Evolutionary conservation across 1,140 invertebrate genomes (phyloP).

Genomic region (Dendrolimus kikuchii): DNA sequence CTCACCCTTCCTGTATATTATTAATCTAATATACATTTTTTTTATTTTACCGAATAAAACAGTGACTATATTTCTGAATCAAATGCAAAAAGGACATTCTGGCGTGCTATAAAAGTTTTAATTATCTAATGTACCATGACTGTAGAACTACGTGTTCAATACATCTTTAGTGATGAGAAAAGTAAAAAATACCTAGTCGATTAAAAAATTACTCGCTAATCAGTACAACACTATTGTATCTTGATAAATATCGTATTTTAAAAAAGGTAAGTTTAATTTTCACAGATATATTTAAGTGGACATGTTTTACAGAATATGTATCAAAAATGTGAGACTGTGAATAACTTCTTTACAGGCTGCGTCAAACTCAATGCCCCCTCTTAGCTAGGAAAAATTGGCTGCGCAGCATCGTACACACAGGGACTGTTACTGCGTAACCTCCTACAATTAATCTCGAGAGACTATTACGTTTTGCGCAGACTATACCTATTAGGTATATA

Average conservation of each 20-base stretch:
- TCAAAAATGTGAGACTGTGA: too few species aligned
- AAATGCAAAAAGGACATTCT: conserved; percentile 41
- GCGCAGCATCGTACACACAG: too few species aligned
- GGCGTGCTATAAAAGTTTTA: conserved; percentile 51
- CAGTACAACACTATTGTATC: conserved; percentile 41
- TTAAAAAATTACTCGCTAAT: conserved; percentile 45
- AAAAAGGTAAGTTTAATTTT: too few species aligned
- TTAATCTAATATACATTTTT: conserved; percentile 33
- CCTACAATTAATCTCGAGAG: too few species aligned
- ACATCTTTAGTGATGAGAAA: conserved; percentile 14
- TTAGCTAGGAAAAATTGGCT: too few species aligned
- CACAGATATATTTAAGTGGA: too few species aligned
- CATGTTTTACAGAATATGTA: too few species aligned
- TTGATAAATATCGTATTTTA: conserved; percentile 16
- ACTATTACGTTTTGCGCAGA: too few species aligned
- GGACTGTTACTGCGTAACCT: too few species aligned
- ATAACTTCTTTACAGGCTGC: too few species aligned
- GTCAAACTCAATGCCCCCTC: too few species aligned
- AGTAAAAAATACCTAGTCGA: conserved; percentile 22
- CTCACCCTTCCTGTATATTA: conserved; percentile 10
- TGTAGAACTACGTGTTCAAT: conserved; percentile 42
- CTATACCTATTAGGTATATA: too few species aligned
- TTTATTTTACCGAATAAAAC: conserved; percentile 30
- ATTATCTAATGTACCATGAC: conserved; percentile 33
- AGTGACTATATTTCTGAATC: conserved; percentile 32